These are phyloP conservation scores for Carlito syrichta DNA, from an alignment of 2,113 vertebrate species.

Conservation along the genomic window DNA sequence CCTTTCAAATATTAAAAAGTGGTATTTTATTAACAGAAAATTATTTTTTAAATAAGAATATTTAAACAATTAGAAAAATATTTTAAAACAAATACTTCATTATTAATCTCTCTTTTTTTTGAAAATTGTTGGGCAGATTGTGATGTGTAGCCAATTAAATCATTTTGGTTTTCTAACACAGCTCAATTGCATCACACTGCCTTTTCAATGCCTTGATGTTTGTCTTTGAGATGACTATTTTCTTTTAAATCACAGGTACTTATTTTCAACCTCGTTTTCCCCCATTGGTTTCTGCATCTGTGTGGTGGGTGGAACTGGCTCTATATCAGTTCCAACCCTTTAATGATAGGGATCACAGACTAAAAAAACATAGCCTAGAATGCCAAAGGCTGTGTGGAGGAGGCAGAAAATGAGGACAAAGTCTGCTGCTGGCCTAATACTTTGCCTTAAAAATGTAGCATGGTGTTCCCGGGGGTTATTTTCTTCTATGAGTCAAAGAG, in stretches of 20 bases:
- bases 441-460: slow-evolving; percentile 1
- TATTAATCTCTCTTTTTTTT: slow-evolving; percentile 30
- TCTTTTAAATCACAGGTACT: slow-evolving; percentile 35
- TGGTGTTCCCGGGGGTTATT: not conserved
- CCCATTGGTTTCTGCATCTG: slow-evolving; percentile 26
- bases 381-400: not conserved
- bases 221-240: not conserved
- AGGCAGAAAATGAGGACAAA: slow-evolving; percentile 6
- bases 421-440: not conserved
- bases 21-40: not conserved
- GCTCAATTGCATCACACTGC: not conserved
- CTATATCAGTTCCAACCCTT: slow-evolving; percentile 1
- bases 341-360: slow-evolving; percentile 44
- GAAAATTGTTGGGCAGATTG: not conserved
- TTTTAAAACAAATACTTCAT: not conserved
- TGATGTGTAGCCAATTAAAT: not conserved
- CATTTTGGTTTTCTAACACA: not conserved
- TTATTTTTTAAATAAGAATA: not conserved
- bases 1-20: not conserved
- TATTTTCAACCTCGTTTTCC: slow-evolving; percentile 32
- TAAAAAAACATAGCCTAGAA: not conserved
- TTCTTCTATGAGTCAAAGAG: not conserved
- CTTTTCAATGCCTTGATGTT: not conserved
- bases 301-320: slow-evolving; percentile 29
- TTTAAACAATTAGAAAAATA: not conserved